Conservation (phyloP, 2,113 vertebrate genomes). For the Lophius piscatorius region DNA sequence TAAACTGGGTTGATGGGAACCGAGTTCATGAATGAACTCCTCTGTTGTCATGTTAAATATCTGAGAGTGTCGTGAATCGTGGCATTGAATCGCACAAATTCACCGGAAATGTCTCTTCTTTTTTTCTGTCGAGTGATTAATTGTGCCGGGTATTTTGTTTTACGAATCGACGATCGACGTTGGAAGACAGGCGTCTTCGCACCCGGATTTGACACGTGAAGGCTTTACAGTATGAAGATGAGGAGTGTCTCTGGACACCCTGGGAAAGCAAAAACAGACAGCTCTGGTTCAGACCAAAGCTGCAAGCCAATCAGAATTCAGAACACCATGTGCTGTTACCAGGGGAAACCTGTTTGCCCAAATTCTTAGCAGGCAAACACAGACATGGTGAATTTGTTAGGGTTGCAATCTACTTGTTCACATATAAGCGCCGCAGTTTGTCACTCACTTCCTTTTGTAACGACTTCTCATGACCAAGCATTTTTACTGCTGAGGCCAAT, state of each 20-base stretch:
- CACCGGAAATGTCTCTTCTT: too few species aligned
- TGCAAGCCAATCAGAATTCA: constrained; percentile 70
- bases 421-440: constrained; percentile 26
- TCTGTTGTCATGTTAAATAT: constrained; percentile 32
- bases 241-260: constrained; percentile 53
- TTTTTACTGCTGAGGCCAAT: too few species aligned
- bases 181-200: too few species aligned
- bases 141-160: too few species aligned
- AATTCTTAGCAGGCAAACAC: constrained; percentile 66
- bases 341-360: constrained; percentile 75
- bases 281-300: constrained; percentile 56
- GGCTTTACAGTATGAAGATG: constrained; percentile 28
- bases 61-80: neutral
- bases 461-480: neutral
- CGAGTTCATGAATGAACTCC: constrained; percentile 35
- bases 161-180: too few species aligned
- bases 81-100: neutral
- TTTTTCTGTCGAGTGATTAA: too few species aligned
- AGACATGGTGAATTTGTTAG: constrained; percentile 62
- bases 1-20: constrained; percentile 25
- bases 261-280: constrained; percentile 68
- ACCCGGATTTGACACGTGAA: constrained; percentile 11
- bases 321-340: constrained; percentile 69
- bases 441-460: neutral
- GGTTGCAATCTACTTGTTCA: constrained; percentile 38